A percentile compares a stretch with the other conserved stretches of the same genome.
phyloP scores from a whole-genome alignment of 2,113 vertebrate species.

The Psettodes erumei region DNA sequence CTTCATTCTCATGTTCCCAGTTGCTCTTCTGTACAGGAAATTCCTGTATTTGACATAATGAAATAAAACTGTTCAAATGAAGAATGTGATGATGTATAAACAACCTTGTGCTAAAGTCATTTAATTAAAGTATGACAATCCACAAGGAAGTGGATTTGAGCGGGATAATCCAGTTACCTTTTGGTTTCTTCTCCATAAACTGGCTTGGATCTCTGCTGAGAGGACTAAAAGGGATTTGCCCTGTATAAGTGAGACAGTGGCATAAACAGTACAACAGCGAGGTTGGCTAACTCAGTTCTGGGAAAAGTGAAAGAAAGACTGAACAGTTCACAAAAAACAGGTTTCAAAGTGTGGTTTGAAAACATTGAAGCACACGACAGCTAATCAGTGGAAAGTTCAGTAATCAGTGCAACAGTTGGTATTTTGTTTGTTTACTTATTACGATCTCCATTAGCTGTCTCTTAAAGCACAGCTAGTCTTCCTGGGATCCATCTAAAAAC shows the following conservation, averaged over 20 bases:
- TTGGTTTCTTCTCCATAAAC: not conserved
- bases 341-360: too few species aligned
- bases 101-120: slow-evolving; percentile 6
- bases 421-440: too few species aligned
- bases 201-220: not conserved
- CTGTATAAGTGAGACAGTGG: not conserved
- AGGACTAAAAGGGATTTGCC: too few species aligned
- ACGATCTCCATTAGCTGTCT: too few species aligned
- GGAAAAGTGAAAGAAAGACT: too few species aligned
- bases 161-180: not conserved
- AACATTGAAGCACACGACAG: too few species aligned
- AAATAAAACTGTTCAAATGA: slow-evolving; percentile 80
- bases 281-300: too few species aligned
- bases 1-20: slow-evolving; percentile 74
- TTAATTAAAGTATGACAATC: not conserved
- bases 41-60: slow-evolving; percentile 82
- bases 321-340: too few species aligned
- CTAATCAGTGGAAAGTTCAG: too few species aligned
- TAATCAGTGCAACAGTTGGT: too few species aligned
- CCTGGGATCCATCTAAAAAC: not conserved
- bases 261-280: too few species aligned
- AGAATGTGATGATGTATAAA: slow-evolving; percentile 47
- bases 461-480: too few species aligned
- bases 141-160: not conserved
- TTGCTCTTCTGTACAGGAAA: slow-evolving; percentile 81